A percentile compares a stretch with the other conserved stretches of the same genome.
phyloP scores from a whole-genome alignment of 1,140 invertebrate species.

The Tetraneura akinire region DNA sequence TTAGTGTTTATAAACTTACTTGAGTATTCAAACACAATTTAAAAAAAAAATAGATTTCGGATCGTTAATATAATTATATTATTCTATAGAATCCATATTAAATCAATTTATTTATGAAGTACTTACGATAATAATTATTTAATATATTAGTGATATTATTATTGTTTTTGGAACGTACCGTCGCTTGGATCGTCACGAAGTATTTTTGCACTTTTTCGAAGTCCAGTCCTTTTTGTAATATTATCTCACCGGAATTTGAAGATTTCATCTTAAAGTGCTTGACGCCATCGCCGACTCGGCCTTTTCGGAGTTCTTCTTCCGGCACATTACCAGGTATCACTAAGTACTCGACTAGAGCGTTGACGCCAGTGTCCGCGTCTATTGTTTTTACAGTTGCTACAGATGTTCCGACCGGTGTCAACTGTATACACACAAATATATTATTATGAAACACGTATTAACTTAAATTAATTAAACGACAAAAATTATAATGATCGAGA shows the following conservation, averaged over 20 bases:
- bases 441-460: too few species aligned
- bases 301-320: constrained; percentile 61
- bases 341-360: constrained; percentile 81
- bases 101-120: too few species aligned
- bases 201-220: constrained; percentile 87
- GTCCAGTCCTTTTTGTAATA: constrained; percentile 84
- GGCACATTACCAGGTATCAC: constrained; percentile 64
- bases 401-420: constrained; percentile 83
- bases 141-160: too few species aligned
- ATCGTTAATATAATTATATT: too few species aligned
- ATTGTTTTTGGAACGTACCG: constrained; percentile 67
- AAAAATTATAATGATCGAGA: too few species aligned
- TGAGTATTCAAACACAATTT: too few species aligned
- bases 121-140: too few species aligned
- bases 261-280: constrained; percentile 81
- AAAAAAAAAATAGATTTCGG: too few species aligned
- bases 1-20: too few species aligned
- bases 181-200: constrained; percentile 84
- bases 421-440: constrained; percentile 60
- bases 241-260: constrained; percentile 86
- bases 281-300: constrained; percentile 75
- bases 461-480: too few species aligned
- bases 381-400: constrained; percentile 81
- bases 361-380: constrained; percentile 84
- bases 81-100: too few species aligned